Percentiles rank a stretch among this genome's conserved stretches.
Evolutionary conservation across 2,797 vertebrate genomes (phyloP).

Genomic region (Esox lucius): DNA sequence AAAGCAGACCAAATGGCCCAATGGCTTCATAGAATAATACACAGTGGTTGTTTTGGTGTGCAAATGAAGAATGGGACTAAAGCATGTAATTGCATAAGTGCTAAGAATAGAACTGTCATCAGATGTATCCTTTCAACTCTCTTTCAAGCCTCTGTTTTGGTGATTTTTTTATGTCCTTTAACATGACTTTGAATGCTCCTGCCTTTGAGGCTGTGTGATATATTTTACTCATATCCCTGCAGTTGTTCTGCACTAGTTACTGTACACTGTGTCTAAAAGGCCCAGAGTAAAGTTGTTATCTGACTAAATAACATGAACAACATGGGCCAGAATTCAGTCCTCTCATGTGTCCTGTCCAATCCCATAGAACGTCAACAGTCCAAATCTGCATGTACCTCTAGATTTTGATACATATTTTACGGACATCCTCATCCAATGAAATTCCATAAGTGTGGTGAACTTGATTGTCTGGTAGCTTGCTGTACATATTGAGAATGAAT

Average conservation of each 20-base stretch:
- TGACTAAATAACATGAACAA: background rate
- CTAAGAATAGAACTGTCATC: slow-evolving; percentile 3
- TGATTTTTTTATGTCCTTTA: background rate
- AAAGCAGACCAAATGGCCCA: background rate
- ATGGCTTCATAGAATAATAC: background rate
- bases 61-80: background rate
- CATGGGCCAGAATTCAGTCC: background rate
- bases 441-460: background rate
- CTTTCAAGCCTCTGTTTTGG: background rate
- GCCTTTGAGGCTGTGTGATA: background rate
- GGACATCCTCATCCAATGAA: background rate
- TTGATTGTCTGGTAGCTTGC: background rate
- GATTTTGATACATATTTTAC: background rate
- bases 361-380: background rate
- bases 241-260: background rate
- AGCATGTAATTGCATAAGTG: background rate
- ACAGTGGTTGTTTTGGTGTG: background rate
- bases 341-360: background rate
- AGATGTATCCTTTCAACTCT: slow-evolving; percentile 4
- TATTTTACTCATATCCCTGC: background rate
- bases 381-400: background rate
- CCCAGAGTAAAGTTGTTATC: background rate
- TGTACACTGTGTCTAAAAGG: background rate
- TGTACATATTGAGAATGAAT: background rate
- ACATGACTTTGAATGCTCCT: background rate